Evolutionary conservation across 2,888 invertebrate species (phyloP).

Genomic region (Euproctis similis): DNA sequence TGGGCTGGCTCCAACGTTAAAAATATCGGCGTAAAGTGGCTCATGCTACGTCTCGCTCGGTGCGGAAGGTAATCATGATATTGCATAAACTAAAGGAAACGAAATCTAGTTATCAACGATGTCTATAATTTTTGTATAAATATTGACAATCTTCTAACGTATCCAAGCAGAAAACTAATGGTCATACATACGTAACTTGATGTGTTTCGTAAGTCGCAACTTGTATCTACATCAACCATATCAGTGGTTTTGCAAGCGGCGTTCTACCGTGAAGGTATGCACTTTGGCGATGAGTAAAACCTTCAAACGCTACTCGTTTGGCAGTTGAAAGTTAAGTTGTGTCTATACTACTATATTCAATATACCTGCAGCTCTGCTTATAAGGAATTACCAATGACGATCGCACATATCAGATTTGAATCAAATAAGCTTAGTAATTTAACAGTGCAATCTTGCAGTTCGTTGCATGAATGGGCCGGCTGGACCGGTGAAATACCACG

Average conservation of each 20-base stretch:
- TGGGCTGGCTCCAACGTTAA: too few relatives aligned
- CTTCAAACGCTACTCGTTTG: constrained; percentile 1
- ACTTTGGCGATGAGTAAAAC: constrained; percentile 28
- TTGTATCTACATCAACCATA: constrained; percentile 33
- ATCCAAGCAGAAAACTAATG: constrained; percentile 36
- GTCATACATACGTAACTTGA: constrained; percentile 31
- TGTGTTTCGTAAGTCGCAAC: constrained; percentile 38
- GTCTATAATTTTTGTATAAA: constrained; percentile 15
- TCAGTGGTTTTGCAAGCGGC: constrained; percentile 49
- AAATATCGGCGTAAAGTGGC: too few relatives aligned
- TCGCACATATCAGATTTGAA: too few relatives aligned
- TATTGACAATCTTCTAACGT: constrained; percentile 17
- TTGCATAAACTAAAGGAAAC: constrained; percentile 2
- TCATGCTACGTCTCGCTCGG: too few relatives aligned
- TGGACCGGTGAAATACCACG: too few relatives aligned
- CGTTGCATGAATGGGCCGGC: too few relatives aligned
- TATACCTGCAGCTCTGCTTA: too few relatives aligned
- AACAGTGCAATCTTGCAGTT: too few relatives aligned
- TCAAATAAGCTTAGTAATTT: too few relatives aligned
- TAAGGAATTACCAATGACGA: too few relatives aligned
- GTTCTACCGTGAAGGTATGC: constrained; percentile 54
- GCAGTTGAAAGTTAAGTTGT: background rate
- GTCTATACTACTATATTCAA: too few relatives aligned
- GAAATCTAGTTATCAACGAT: background rate
- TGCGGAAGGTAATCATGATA: too few relatives aligned